Conservation (phyloP, 2,113 vertebrate genomes). For the Ellobius talpinus region DNA sequence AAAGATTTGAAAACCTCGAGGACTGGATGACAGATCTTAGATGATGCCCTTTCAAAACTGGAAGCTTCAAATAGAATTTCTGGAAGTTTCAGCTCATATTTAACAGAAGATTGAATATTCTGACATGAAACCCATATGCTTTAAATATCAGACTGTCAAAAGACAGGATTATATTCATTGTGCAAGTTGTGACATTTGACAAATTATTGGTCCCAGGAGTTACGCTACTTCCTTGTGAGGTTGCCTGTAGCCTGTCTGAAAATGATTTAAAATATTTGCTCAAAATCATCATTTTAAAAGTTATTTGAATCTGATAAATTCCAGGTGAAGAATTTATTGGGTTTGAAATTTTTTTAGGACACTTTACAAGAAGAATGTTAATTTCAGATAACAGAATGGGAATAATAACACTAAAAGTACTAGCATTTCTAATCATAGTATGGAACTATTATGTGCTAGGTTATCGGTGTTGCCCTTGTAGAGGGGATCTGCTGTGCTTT, state of each 20-base stretch:
- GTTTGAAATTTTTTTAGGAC: conserved; percentile 1
- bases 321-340: conserved; percentile 23
- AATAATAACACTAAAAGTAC: background rate
- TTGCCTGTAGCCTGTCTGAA: conserved; percentile 16
- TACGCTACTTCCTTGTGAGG: background rate
- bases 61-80: conserved; percentile 29
- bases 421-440: background rate
- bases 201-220: conserved; percentile 38
- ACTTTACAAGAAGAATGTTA: background rate
- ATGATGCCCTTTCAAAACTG: conserved; percentile 31
- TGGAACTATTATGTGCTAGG: background rate
- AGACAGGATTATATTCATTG: conserved; percentile 50
- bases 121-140: conserved; percentile 12
- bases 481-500: background rate
- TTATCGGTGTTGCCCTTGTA: too few relatives aligned
- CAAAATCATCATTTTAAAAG: background rate
- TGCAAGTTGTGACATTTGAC: conserved; percentile 34
- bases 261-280: conserved; percentile 57
- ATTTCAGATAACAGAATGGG: background rate
- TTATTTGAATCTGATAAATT: conserved; percentile 49
- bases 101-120: background rate
- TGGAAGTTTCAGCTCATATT: conserved; percentile 26
- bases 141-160: conserved; percentile 12
- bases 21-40: background rate
- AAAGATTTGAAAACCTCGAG: conserved; percentile 11